Evolutionary conservation across 2,113 vertebrate species (phyloP), one percentile per base, ranked within the genome.

Genomic region (Catagonus wagneri): DNA sequence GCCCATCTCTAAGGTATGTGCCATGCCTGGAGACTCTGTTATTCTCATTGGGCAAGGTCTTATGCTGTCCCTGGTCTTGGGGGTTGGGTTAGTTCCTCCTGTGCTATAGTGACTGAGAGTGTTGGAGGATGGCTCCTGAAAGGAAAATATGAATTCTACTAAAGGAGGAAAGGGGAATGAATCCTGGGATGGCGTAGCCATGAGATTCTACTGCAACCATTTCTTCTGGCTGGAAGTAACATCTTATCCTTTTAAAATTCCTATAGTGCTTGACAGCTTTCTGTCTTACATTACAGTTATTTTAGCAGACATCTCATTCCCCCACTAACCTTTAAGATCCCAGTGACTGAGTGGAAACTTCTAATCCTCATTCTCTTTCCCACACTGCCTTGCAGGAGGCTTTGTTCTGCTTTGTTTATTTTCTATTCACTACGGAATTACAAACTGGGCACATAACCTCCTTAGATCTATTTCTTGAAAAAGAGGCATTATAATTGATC

Each of bases 391-490:
- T 56, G 23, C 25, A 56, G 56, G 66, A 58, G 54, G 52, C 36
- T 93, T 92, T 96, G 83, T 74, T 97, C 52, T 90, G 58, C 52
- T 91, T 90, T 91, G 66, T 75, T 95, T 92, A 78, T 83, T 91
- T 93, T 97, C 81, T 94, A 63, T 8, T 88, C 78, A 44, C 23
- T 65, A 6, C 69, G 44, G 75, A 90, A 95, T 93, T 95, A 80
- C 84, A 96, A 95, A 60, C 50, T 88, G 34, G 32, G 32, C 69
- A 87, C 36, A 96, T 93, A 86, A 85, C 27, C 58, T 83, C 50
- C 60, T 74, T 83, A 12, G 56, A 34, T 36, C 50, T 63, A 11
- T 83, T 88, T 90, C 58, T 86, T 92, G 17, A 90, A 89, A 83
- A 86, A 66, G 6, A 89, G 29, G 65, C 16, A 60, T 84, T 63